Evolutionary conservation across 1,140 invertebrate species (phyloP), one percentile per base, ranked within the genome.

Genomic region (Bilobella aurantiaca): DNA sequence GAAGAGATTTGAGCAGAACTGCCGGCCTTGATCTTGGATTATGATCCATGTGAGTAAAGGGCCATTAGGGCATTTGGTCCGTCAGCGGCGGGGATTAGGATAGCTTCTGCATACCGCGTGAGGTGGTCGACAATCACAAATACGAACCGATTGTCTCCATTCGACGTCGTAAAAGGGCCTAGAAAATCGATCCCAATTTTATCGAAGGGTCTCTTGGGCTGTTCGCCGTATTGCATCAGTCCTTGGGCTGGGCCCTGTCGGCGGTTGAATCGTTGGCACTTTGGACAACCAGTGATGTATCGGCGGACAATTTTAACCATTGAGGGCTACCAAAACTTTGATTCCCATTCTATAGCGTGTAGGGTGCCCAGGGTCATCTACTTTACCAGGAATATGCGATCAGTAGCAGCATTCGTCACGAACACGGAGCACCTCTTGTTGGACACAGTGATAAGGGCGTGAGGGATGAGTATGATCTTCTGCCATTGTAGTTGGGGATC

Each of bases 11-110:
- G 73, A 67, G 0, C 74, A 75, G 60, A 77, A 77, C 5, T 71
- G 60, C 23, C 69, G 73, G 8, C 76, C 76, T 61, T 73, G 57
- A 34, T 79, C 78, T 0, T 67, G 72, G 1, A 76, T 70, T 29
- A 79, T 73, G 8, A 74, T 34, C 14, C n/a, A 3, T 63, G 30
- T 8, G 28, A 30, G 28, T 63, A 23, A 16, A 69, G 37, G 1
- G 31, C 63, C 21, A 23, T 0, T 0, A 61, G 28, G 0, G 63
- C 46, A 58, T 28, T 30, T 59, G 2, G 30, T 0, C 56, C 37
- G 3, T 28, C 47, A 25, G 29, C 47, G 1, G 53, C 56, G 2
- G 58, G 49, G 14, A 53, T 53, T 0, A 62, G 53, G 0, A 23
- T 18, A 0, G 28, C 62, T 57, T 59, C 42, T 8, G 63, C 30